Percentiles rank a stretch among this genome's conserved stretches.
These are phyloP conservation scores for Orthosia gracilis DNA, from an alignment of 2,888 invertebrate genomes.

Conservation along the genomic window DNA sequence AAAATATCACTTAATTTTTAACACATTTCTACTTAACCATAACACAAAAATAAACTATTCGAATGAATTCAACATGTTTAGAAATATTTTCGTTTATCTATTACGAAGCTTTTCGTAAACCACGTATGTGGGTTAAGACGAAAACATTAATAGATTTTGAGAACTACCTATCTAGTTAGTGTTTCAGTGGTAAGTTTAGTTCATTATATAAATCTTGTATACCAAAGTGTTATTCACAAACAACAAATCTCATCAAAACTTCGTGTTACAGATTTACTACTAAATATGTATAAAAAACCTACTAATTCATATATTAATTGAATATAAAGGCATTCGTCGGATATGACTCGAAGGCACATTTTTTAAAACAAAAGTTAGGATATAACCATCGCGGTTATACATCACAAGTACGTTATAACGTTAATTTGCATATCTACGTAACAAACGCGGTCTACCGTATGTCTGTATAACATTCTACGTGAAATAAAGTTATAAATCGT, in stretches of 20 bases:
- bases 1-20: constrained; percentile 80
- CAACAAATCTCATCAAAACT: constrained; percentile 78
- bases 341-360: constrained; percentile 90
- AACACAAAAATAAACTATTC: constrained; percentile 90
- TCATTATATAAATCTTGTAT: constrained; percentile 70
- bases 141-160: constrained; percentile 65
- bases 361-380: constrained; percentile 77
- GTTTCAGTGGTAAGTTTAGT: constrained; percentile 66
- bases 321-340: constrained; percentile 86
- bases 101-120: constrained; percentile 64
- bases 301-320: constrained; percentile 81
- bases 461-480: constrained; percentile 65
- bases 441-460: constrained; percentile 63
- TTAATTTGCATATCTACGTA: constrained; percentile 75
- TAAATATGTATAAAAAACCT: constrained; percentile 84
- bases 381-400: constrained; percentile 68
- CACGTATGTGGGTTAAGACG: constrained; percentile 59
- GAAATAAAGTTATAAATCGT: constrained; percentile 71
- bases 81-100: constrained; percentile 74
- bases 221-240: constrained; percentile 74
- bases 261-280: constrained; percentile 76
- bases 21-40: constrained; percentile 77
- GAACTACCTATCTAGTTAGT: constrained; percentile 64
- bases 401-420: constrained; percentile 70
- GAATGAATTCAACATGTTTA: constrained; percentile 87